These are phyloP conservation scores for Drosophila leonis DNA, from an alignment of 2,888 invertebrate species.

Conservation along the genomic window DNA sequence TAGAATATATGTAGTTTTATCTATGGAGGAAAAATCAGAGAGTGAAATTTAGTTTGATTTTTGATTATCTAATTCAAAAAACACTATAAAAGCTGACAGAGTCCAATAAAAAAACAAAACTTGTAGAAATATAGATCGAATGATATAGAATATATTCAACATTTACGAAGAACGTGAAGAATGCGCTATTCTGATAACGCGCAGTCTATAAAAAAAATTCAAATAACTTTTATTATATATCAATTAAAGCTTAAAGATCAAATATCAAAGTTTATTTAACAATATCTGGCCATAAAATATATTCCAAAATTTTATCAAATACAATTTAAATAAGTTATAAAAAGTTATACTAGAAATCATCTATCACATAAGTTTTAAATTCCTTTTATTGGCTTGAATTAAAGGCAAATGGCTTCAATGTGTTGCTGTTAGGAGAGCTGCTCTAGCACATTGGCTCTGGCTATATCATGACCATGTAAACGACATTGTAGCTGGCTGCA, in stretches of 20 bases:
- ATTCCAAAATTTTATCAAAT: neutral
- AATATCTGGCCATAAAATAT: neutral
- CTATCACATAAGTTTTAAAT: constrained; percentile 18
- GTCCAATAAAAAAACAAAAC: too few relatives aligned
- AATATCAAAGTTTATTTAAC: neutral
- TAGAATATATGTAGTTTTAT: too few relatives aligned
- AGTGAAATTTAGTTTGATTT: too few relatives aligned
- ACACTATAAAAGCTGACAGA: too few relatives aligned
- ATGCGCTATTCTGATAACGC: too few relatives aligned
- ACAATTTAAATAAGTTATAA: neutral
- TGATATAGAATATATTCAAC: too few relatives aligned
- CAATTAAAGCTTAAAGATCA: neutral
- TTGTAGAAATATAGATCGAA: too few relatives aligned
- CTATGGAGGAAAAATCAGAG: too few relatives aligned
- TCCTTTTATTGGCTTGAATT: constrained; percentile 47
- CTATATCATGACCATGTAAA: constrained; percentile 27
- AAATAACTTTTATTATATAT: too few relatives aligned
- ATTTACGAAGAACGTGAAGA: too few relatives aligned
- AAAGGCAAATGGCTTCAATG: constrained; percentile 39
- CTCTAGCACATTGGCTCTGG: constrained; percentile 2
- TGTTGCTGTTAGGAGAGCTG: constrained; percentile 10
- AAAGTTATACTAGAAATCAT: neutral
- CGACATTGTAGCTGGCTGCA: constrained; percentile 49
- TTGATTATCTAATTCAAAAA: too few relatives aligned
- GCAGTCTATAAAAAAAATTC: too few relatives aligned